phyloP scores from a whole-genome alignment of 2,113 vertebrate species.

The Gorsachius goisagi region DNA sequence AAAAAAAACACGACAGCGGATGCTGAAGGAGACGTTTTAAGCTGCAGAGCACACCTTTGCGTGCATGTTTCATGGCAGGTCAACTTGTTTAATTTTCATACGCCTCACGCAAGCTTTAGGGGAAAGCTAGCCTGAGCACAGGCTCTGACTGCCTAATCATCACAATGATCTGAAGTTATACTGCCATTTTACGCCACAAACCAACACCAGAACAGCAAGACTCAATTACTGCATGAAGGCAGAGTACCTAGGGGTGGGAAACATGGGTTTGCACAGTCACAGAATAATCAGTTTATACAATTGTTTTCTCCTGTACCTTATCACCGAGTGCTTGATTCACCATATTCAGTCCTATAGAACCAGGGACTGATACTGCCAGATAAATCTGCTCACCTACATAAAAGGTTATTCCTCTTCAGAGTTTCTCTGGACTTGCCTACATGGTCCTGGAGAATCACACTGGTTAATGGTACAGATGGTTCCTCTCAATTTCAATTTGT shows the following conservation, averaged over 20 bases:
- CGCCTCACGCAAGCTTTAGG: background rate
- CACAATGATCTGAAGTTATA: background rate
- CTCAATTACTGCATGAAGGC: background rate
- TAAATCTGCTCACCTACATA: background rate
- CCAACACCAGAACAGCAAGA: background rate
- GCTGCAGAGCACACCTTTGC: accelerated
- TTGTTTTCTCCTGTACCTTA: background rate
- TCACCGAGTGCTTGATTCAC: background rate
- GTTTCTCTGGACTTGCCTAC: background rate
- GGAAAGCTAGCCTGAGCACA: background rate
- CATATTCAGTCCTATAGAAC: background rate
- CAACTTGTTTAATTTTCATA: background rate
- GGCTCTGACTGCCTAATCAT: background rate
- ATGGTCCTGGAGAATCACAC: background rate
- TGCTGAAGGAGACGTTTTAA: background rate
- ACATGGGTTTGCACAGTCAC: background rate
- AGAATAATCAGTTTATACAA: background rate
- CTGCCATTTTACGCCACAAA: background rate
- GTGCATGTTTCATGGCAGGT: background rate
- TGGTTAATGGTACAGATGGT: background rate
- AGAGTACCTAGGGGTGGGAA: background rate
- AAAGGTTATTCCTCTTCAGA: background rate
- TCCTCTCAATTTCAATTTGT: slow-evolving; percentile 29
- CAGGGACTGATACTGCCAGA: background rate
- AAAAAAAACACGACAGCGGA: background rate